These are phyloP conservation scores for Rhynchomys soricoides DNA, from an alignment of 2,113 vertebrate species.

Conservation along the genomic window DNA sequence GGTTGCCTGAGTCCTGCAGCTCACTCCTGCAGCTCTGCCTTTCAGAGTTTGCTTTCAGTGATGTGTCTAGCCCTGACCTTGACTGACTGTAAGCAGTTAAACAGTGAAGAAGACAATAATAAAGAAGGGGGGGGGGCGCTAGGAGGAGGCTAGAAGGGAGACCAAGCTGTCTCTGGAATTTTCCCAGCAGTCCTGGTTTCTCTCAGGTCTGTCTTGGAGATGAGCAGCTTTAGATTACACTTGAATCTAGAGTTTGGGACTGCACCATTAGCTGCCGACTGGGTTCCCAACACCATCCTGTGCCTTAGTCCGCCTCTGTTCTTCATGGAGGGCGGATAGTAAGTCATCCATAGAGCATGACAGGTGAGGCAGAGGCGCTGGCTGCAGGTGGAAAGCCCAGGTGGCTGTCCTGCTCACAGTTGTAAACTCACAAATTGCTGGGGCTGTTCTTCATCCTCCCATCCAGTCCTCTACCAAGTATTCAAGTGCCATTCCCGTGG, in stretches of 20 bases:
- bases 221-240: background rate
- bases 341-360: background rate
- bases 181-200: background rate
- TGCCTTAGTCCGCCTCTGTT: background rate
- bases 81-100: background rate
- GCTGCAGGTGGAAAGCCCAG: background rate
- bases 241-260: background rate
- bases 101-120: background rate
- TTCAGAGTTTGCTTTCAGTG: background rate
- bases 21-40: background rate
- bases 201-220: background rate
- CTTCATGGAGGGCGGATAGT: background rate
- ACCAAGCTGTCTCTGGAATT: background rate
- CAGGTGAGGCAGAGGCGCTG: background rate
- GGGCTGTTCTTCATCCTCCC: background rate
- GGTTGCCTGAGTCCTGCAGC: background rate
- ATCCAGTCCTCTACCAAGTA: background rate
- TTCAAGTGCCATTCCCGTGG: background rate
- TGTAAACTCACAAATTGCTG: background rate
- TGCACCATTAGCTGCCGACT: background rate
- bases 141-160: background rate
- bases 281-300: background rate
- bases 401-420: background rate
- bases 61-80: conserved; percentile 14
- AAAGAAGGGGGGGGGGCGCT: background rate